Evolutionary conservation across 2,888 invertebrate species (phyloP).

Genomic region (Arge pagana): DNA sequence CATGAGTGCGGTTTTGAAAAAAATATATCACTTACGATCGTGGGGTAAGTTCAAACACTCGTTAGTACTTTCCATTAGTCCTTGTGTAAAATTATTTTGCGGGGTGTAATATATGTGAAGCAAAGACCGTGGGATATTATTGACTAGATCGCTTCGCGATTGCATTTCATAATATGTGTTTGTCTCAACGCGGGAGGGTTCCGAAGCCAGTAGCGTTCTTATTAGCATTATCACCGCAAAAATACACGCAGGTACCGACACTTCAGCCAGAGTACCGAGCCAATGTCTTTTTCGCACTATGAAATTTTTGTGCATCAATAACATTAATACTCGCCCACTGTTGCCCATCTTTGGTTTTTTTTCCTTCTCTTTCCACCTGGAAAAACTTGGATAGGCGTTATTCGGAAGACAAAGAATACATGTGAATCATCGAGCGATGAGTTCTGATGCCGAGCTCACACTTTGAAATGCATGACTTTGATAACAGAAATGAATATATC

Average conservation of each 20-base stretch:
- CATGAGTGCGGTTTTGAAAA: slow-evolving; percentile 15
- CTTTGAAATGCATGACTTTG: too few relatives aligned
- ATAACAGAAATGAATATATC: too few relatives aligned
- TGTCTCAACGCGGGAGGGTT: slow-evolving; percentile 32
- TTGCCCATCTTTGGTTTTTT: slow-evolving; percentile 26
- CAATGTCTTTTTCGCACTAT: slow-evolving; percentile 50
- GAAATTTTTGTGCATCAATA: slow-evolving; percentile 50
- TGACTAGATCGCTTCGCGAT: slow-evolving; percentile 16
- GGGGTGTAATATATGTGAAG: slow-evolving; percentile 43
- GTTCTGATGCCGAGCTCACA: too few relatives aligned
- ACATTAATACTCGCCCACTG: slow-evolving; percentile 36
- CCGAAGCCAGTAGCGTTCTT: slow-evolving; percentile 39
- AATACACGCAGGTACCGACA: slow-evolving; percentile 43
- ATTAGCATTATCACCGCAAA: slow-evolving; percentile 44
- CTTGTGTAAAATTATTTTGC: slow-evolving; percentile 35
- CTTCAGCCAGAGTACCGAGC: slow-evolving; percentile 43
- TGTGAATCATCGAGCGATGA: too few relatives aligned
- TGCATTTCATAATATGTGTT: slow-evolving; percentile 39
- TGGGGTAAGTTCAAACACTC: slow-evolving; percentile 38
- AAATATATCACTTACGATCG: slow-evolving; percentile 34
- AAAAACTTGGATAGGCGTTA: too few relatives aligned
- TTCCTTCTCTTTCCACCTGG: neutral
- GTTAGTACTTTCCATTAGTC: slow-evolving; percentile 39
- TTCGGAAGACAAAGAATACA: too few relatives aligned
- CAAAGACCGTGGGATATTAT: neutral